phyloP scores from a whole-genome alignment of 1,140 invertebrate species.

The Trichomalopsis sarcophagae region DNA sequence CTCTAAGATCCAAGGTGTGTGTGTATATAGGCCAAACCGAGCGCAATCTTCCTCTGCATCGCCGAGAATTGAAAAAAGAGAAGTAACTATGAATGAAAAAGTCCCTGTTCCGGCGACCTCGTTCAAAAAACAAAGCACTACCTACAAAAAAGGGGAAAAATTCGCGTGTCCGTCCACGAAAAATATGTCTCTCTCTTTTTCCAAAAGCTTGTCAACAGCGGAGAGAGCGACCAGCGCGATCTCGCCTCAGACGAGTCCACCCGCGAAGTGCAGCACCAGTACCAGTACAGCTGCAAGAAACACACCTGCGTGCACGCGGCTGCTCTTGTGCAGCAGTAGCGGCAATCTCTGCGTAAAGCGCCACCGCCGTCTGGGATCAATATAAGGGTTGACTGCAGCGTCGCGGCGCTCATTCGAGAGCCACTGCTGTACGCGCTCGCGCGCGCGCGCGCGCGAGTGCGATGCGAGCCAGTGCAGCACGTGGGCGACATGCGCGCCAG shows the following conservation, averaged over 20 bases:
- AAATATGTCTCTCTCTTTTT: neutral
- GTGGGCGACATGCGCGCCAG: constrained; percentile 42
- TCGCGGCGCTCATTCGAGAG: neutral
- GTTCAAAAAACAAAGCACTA: neutral
- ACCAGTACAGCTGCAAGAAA: neutral
- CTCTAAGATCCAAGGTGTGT: neutral
- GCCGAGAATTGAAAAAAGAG: neutral
- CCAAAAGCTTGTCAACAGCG: neutral
- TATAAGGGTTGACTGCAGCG: constrained; percentile 40
- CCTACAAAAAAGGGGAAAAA: neutral
- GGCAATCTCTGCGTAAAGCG: constrained; percentile 7
- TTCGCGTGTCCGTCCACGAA: neutral
- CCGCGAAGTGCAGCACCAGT: neutral
- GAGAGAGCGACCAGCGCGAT: neutral
- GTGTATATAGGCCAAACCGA: constrained; percentile 3
- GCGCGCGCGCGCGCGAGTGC: constrained; percentile 20
- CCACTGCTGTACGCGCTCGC: neutral
- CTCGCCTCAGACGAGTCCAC: constrained; percentile 27
- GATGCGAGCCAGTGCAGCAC: neutral
- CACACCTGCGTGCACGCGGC: constrained; percentile 7
- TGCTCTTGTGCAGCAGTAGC: neutral
- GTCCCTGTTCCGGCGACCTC: neutral
- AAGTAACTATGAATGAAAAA: neutral
- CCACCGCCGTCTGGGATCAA: constrained; percentile 23
- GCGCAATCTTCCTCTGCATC: constrained; percentile 9